phyloP scores from a whole-genome alignment of 2,888 invertebrate species.

The Hanleya hanleyi region DNA sequence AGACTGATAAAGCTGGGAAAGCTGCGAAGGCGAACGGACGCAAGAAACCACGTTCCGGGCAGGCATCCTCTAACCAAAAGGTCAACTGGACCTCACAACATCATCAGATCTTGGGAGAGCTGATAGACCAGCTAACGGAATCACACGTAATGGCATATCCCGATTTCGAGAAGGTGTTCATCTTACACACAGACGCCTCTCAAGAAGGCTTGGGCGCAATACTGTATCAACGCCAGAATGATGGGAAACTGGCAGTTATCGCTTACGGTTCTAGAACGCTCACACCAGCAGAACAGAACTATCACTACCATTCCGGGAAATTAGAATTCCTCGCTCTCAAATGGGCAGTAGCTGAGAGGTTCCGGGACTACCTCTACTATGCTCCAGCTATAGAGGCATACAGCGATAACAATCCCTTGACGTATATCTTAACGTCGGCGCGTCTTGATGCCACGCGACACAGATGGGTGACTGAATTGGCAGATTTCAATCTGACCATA shows the following conservation, averaged over 20 bases:
- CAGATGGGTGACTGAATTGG: constrained; percentile 32
- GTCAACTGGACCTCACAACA: neutral
- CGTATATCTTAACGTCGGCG: constrained; percentile 26
- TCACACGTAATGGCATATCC: neutral
- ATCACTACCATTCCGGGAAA: constrained; percentile 40
- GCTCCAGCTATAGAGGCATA: constrained; percentile 27
- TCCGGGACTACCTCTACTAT: constrained; percentile 41
- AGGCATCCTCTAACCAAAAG: neutral
- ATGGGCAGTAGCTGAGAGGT: constrained; percentile 37
- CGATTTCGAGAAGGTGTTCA: neutral
- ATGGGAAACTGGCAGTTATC: constrained; percentile 32
- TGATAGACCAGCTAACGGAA: neutral
- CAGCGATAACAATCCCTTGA: constrained; percentile 31
- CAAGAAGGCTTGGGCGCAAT: constrained; percentile 36
- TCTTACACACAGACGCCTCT: constrained; percentile 55
- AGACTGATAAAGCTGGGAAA: neutral
- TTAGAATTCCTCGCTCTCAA: constrained; percentile 36
- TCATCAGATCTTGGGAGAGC: neutral
- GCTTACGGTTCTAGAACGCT: constrained; percentile 43
- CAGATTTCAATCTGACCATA: constrained; percentile 23
- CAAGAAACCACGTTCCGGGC: neutral
- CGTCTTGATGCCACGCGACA: constrained; percentile 32
- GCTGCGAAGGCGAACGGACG: neutral
- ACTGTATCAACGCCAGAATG: constrained; percentile 33
- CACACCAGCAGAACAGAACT: constrained; percentile 39